Percentiles rank a stretch among this genome's conserved stretches.
These are phyloP conservation scores for Gadus chalcogrammus DNA, from an alignment of 2,113 vertebrate species.

Conservation along the genomic window DNA sequence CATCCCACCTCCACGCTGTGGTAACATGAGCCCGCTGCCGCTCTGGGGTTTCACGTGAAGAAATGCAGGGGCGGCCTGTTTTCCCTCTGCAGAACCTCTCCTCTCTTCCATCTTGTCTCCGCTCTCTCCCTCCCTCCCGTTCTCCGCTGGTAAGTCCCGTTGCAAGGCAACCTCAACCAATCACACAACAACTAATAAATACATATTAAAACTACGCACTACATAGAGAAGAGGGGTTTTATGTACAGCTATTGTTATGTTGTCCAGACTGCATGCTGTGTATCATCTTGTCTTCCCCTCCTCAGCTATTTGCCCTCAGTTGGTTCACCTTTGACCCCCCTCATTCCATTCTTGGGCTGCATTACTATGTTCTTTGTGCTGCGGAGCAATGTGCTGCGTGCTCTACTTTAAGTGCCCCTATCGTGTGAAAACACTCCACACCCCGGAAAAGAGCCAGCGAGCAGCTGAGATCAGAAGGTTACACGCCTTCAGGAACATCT, in stretches of 20 bases:
- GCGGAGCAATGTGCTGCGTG: conserved; percentile 29
- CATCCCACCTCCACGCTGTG: conserved; percentile 67
- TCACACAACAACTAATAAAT: conserved; percentile 28
- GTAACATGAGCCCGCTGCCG: conserved; percentile 69
- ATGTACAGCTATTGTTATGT: conserved; percentile 11
- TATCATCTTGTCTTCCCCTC: conserved; percentile 33
- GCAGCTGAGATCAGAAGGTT: conserved; percentile 14
- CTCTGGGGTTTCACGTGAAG: conserved; percentile 72
- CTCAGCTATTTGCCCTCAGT: conserved; percentile 45
- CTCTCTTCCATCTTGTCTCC: conserved; percentile 39
- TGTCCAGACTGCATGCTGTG: neutral
- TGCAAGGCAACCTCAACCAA: conserved; percentile 31
- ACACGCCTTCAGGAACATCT: too few species aligned
- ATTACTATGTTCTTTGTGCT: conserved; percentile 48
- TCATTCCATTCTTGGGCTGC: conserved; percentile 60
- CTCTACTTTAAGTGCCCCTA: conserved; percentile 24
- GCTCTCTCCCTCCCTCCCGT: conserved; percentile 8
- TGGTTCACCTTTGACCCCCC: conserved; percentile 62
- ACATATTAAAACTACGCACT: conserved; percentile 18
- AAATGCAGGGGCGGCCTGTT: conserved; percentile 74
- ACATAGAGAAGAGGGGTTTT: neutral
- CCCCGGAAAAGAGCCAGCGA: neutral
- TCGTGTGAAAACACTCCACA: neutral
- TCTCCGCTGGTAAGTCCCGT: conserved; percentile 30
- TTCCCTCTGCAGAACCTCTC: conserved; percentile 61